Percentiles rank a stretch among this genome's conserved stretches.
Evolutionary conservation across 2,797 vertebrate species (phyloP).

Genomic region (Tenualosa thibaudeaui): DNA sequence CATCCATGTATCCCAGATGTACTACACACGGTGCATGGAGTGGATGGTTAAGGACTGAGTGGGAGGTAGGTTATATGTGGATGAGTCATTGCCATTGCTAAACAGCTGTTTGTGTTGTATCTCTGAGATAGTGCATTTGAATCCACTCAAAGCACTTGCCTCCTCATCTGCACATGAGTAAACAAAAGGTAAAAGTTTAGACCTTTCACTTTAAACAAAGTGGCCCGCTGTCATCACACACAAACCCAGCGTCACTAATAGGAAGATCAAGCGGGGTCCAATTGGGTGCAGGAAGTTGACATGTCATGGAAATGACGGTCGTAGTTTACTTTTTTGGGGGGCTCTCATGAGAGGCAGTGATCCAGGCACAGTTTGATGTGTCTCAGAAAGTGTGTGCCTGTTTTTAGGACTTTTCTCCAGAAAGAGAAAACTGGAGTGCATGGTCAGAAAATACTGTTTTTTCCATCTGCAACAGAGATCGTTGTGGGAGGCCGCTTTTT

Average conservation of each 20-base stretch:
- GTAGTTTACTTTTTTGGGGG: neutral
- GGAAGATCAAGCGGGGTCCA: neutral
- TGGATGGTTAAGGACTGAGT: neutral
- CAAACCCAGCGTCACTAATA: neutral
- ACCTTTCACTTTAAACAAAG: neutral
- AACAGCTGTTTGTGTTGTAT: neutral
- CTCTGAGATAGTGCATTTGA: neutral
- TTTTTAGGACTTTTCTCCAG: slow-evolving; percentile 5
- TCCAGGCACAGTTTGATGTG: neutral
- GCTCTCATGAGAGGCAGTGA: neutral
- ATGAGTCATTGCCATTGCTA: neutral
- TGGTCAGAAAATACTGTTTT: neutral
- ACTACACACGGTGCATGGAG: neutral
- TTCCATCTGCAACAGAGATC: slow-evolving; percentile 33
- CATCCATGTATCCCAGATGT: neutral
- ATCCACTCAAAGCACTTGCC: neutral
- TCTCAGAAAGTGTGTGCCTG: neutral
- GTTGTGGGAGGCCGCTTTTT: neutral
- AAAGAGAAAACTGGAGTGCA: neutral
- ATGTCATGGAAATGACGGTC: neutral
- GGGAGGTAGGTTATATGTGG: neutral
- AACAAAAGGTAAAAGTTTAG: neutral
- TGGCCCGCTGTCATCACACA: neutral
- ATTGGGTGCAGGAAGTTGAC: neutral
- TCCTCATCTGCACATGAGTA: slow-evolving; percentile 4